Evolutionary conservation across 2,888 invertebrate genomes (phyloP), one percentile per base, ranked within the genome.

Genomic region (Leptinotarsa peninsularis): DNA sequence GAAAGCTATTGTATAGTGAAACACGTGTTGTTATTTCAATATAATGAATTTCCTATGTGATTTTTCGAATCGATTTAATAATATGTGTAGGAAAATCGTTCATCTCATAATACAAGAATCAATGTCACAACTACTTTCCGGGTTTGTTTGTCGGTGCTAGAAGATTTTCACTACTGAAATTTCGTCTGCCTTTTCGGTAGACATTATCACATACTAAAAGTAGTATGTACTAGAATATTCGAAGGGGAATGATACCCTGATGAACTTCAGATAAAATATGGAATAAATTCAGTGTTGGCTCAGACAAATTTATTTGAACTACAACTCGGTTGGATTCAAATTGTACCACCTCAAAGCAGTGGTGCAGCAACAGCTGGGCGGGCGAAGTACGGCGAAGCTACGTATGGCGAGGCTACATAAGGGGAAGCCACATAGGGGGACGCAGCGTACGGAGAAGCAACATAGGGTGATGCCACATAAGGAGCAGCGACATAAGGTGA

Each of bases 331-430:
- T 21, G 17, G 18, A 18, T 43, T 49, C 1, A 1, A 50, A 67
- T 49, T 15, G 14, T 5, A 50, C 14, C n/a, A n/a, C n/a, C 18
- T n/a, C n/a, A 49, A 49, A 50, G 49, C 7, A 67, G 21, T 21
- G 49, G 27, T 21, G 69, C 69, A 69, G 58, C 43, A 56, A 56
- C 49, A 54, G 54, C 43, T 43, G 69, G 56, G 27, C 52, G 4
- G n/a, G 54, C 68, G 1, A 49, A 13, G 75, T 73, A 4, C 1
- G 91, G 90, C 2, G 91, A 89, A 5, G 90, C 87, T n/a, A 77
- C 76, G 14, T 73, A 73, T 21, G 74, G 74, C 4, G 74, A 68
- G 4, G 66, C 49, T 21, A 33, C 4, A n/a, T 69, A 69, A 1
- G 69, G 69, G 4, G 58, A 69, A 13, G 69, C 69, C n/a, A 18